Evolutionary conservation across 2,797 vertebrate genomes (phyloP).

Genomic region (Cheirogaleus major): DNA sequence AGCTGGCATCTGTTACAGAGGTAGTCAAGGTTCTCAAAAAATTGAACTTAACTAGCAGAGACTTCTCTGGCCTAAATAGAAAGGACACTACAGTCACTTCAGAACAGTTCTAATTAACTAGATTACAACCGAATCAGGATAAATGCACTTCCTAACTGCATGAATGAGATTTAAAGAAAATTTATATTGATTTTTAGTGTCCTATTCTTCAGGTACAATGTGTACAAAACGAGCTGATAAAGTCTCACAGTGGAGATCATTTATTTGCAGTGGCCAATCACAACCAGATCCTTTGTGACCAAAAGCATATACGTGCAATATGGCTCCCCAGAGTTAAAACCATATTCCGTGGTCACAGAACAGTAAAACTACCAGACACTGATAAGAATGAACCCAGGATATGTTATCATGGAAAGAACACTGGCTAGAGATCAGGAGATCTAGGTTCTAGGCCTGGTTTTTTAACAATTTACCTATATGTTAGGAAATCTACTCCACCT

Average conservation of each 20-base stretch:
- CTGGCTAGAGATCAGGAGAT: background rate
- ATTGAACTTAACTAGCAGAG: background rate
- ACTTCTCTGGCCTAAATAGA: background rate
- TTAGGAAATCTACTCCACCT: background rate
- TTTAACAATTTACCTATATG: conserved; percentile 12
- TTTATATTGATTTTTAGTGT: background rate
- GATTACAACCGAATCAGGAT: background rate
- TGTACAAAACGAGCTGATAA: conserved; percentile 14
- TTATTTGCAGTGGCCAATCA: conserved; percentile 17
- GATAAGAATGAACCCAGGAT: background rate
- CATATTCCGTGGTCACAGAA: background rate
- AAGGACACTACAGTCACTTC: background rate
- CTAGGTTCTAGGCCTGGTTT: background rate
- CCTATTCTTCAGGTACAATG: conserved; percentile 5
- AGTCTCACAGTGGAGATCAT: background rate
- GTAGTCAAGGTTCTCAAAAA: background rate
- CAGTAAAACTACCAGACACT: conserved; percentile 12
- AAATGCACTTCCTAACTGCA: conserved; percentile 31
- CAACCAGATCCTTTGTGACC: conserved; percentile 22
- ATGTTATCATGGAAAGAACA: background rate
- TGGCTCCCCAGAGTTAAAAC: conserved; percentile 10
- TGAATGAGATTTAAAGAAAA: conserved; percentile 2
- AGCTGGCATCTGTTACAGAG: background rate
- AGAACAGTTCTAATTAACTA: background rate
- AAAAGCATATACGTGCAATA: background rate